Percentiles rank a stretch among this genome's conserved stretches.
phyloP scores from a whole-genome alignment of 2,888 invertebrate species.

The Trachelus iudaicus region DNA sequence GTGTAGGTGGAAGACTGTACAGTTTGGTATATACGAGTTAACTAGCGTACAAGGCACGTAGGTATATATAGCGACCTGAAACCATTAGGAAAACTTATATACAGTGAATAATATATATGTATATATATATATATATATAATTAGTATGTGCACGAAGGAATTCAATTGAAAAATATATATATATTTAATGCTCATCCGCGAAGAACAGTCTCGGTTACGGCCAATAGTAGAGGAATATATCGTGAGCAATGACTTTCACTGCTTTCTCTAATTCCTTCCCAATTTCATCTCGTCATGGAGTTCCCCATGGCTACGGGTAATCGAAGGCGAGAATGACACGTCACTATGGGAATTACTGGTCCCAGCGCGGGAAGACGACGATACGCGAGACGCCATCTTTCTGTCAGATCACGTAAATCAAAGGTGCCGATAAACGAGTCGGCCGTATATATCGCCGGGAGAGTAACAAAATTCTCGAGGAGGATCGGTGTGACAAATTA shows the following conservation, averaged over 20 bases:
- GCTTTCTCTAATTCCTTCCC: not conserved
- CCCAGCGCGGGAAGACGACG: not conserved
- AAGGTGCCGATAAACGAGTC: not conserved
- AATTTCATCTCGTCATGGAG: not conserved
- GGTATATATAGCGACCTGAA: not conserved
- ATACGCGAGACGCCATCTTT: not conserved
- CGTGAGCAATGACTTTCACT: not conserved
- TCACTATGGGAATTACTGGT: not conserved
- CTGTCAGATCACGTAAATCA: not conserved
- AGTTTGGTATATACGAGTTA: not conserved
- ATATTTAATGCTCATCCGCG: not conserved
- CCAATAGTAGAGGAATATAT: not conserved
- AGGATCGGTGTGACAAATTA: not conserved
- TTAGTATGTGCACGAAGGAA: too few relatives aligned
- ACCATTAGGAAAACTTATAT: not conserved
- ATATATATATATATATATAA: too few relatives aligned
- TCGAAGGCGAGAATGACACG: not conserved
- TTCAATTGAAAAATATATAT: too few relatives aligned
- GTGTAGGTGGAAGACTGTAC: not conserved
- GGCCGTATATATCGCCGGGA: not conserved
- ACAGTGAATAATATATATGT: not conserved
- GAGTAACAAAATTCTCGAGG: not conserved
- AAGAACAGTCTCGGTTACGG: not conserved
- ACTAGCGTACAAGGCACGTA: not conserved
- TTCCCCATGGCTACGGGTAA: not conserved